phyloP scores from a whole-genome alignment of 2,888 invertebrate genomes.

The Sabellastarte sp. region DNA sequence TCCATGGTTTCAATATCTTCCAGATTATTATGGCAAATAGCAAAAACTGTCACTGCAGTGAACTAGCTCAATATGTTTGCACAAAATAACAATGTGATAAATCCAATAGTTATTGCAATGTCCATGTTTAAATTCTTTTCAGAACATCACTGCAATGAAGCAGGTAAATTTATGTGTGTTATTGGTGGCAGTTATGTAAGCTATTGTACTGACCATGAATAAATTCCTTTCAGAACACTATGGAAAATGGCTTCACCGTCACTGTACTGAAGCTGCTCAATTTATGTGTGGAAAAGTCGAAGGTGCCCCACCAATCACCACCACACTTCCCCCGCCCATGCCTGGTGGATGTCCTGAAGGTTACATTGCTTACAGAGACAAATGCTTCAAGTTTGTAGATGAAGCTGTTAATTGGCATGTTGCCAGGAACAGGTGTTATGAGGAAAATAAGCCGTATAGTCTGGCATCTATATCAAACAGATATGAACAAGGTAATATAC shows the following conservation, averaged over 20 bases:
- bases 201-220: too few relatives aligned
- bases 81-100: too few relatives aligned
- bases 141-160: too few relatives aligned
- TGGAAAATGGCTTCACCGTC: neutral
- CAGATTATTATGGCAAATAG: too few relatives aligned
- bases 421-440: conserved; percentile 29
- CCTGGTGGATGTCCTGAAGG: conserved; percentile 39
- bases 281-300: conserved; percentile 37
- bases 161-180: too few relatives aligned
- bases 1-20: too few relatives aligned
- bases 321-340: conserved; percentile 12
- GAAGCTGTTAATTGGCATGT: conserved; percentile 30
- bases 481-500: neutral
- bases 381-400: conserved; percentile 36
- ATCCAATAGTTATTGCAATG: too few relatives aligned
- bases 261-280: neutral
- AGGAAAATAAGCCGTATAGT: conserved; percentile 16
- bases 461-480: conserved; percentile 26
- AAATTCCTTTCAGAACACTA: too few relatives aligned
- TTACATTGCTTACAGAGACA: conserved; percentile 32
- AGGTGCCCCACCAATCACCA: conserved; percentile 23
- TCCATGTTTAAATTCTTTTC: too few relatives aligned
- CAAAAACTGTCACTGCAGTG: too few relatives aligned
- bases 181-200: too few relatives aligned
- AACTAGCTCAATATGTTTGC: too few relatives aligned